These are phyloP conservation scores for Rotaria socialis DNA, from an alignment of 2,888 invertebrate genomes.

Conservation along the genomic window DNA sequence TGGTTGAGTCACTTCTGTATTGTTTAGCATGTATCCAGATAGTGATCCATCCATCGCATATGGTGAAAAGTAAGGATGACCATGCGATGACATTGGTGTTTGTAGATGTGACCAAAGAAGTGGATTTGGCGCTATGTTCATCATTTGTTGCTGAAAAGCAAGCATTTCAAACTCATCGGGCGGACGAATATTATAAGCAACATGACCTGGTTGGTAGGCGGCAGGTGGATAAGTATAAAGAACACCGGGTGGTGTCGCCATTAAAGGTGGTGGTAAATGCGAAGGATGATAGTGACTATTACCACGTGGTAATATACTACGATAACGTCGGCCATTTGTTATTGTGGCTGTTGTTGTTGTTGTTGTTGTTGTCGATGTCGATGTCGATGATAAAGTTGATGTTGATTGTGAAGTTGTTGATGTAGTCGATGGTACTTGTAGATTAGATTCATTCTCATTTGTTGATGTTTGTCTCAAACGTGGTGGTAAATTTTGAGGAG, in stretches of 20 bases:
- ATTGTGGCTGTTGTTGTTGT: neutral
- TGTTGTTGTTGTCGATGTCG: neutral
- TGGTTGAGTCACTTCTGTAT: neutral
- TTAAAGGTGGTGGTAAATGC: slow-evolving; percentile 4
- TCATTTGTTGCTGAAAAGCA: neutral
- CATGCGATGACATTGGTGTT: neutral
- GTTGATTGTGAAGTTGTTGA: neutral
- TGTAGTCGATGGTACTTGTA: neutral
- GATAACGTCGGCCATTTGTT: neutral
- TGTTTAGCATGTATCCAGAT: neutral
- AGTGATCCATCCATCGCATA: neutral
- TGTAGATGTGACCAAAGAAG: neutral
- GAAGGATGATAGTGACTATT: neutral
- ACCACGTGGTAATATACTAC: slow-evolving; percentile 7
- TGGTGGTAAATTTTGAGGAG: slow-evolving; percentile 11
- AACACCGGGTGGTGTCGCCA: slow-evolving; percentile 21
- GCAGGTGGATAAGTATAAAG: slow-evolving; percentile 6
- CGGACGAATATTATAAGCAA: slow-evolving; percentile 22
- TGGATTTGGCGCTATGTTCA: neutral
- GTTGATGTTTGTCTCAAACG: slow-evolving; percentile 11
- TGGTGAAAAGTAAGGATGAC: neutral
- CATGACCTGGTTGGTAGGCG: neutral
- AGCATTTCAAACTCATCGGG: neutral
- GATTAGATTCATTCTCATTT: neutral
- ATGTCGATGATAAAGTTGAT: neutral